A percentile compares a stretch with the other conserved stretches of the same genome.
phyloP scores from a whole-genome alignment of 2,113 vertebrate genomes.

The Hemicordylus capensis region DNA sequence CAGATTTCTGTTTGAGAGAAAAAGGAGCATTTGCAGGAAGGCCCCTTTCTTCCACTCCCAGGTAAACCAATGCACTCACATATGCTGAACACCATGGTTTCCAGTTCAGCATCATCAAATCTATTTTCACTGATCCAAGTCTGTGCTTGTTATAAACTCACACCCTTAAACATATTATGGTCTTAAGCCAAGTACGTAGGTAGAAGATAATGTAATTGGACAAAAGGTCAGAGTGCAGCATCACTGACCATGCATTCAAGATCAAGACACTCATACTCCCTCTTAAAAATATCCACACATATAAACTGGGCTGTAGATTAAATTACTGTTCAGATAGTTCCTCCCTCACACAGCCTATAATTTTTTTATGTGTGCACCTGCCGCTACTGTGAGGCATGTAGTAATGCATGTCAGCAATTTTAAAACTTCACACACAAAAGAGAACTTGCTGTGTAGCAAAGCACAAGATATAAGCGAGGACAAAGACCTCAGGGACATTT shows the following conservation, averaged over 20 bases:
- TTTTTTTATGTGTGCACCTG: neutral
- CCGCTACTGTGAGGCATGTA: neutral
- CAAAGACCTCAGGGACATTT: neutral
- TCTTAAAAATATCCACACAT: constrained; percentile 20
- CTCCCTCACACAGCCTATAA: constrained; percentile 1
- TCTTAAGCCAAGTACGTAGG: fast-evolving
- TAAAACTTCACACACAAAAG: neutral
- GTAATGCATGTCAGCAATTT: constrained; percentile 14
- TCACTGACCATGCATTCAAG: neutral
- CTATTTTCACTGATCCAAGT: neutral
- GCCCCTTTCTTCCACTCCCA: neutral
- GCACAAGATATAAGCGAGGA: neutral
- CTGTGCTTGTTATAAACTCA: neutral
- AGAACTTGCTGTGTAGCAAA: constrained; percentile 20
- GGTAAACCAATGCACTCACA: neutral
- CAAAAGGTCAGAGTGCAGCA: neutral
- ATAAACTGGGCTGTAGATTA: constrained; percentile 8
- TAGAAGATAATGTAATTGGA: fast-evolving
- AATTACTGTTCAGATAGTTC: constrained; percentile 23
- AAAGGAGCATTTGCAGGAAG: neutral
- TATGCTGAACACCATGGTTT: neutral
- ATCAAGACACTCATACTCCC: neutral
- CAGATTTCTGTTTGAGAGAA: neutral
- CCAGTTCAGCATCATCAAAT: neutral
- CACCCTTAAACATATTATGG: fast-evolving